A percentile compares a stretch with the other conserved stretches of the same genome.
These are phyloP conservation scores for Nannoperca obscura DNA, from an alignment of 2,797 vertebrate genomes.

Conservation along the genomic window DNA sequence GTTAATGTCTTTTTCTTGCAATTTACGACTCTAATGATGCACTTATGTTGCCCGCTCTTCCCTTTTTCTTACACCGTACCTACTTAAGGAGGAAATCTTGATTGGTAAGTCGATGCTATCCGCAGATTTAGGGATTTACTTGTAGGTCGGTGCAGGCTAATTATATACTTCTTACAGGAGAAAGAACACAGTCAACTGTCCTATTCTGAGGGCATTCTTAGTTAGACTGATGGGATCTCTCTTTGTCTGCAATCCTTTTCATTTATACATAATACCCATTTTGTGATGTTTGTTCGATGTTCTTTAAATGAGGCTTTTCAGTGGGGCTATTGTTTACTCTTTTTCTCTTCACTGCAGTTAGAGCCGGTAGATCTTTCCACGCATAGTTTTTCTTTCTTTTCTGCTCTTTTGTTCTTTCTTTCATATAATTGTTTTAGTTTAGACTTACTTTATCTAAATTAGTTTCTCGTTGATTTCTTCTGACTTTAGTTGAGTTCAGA, in stretches of 20 bases:
- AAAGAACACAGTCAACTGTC: constrained; percentile 91
- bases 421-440: constrained; percentile 79
- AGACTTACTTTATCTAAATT: constrained; percentile 70
- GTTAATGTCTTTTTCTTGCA: constrained; percentile 98
- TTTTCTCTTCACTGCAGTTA: constrained; percentile 77
- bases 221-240: constrained; percentile 89
- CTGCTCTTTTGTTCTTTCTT: constrained; percentile 79
- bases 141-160: constrained; percentile 93
- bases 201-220: constrained; percentile 89
- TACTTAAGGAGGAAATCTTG: constrained; percentile 99
- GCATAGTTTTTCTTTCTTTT: constrained; percentile 77
- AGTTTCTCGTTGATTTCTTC: constrained; percentile 79
- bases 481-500: constrained; percentile 74
- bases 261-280: constrained; percentile 86
- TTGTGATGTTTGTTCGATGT: constrained; percentile 88
- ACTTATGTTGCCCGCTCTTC: constrained; percentile 99
- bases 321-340: constrained; percentile 84
- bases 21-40: constrained; percentile 99
- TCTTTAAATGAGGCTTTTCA: constrained; percentile 83
- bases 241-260: constrained; percentile 86
- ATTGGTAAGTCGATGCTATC: constrained; percentile 99
- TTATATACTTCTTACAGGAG: constrained; percentile 93
- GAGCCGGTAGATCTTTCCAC: constrained; percentile 77
- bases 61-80: constrained; percentile 99
- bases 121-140: constrained; percentile 97